phyloP scores from a whole-genome alignment of 2,888 invertebrate species.

The Drosophila robusta region DNA sequence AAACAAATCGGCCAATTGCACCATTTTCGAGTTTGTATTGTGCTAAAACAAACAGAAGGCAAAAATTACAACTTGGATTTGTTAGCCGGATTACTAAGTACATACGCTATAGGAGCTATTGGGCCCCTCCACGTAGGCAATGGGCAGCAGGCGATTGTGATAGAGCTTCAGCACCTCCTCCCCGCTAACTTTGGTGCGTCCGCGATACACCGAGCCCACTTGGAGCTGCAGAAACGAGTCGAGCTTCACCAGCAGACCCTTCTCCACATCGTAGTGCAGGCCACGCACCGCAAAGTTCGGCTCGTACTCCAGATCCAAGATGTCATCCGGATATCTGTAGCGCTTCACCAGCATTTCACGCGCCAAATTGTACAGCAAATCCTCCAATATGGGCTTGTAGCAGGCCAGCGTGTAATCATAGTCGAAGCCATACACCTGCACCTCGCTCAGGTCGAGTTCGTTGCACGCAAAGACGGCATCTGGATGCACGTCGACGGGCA shows the following conservation, averaged over 20 bases:
- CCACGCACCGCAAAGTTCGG: slow-evolving; percentile 98
- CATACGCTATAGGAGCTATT: slow-evolving; percentile 86
- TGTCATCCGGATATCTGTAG: slow-evolving; percentile 96
- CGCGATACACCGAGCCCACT: slow-evolving; percentile 96
- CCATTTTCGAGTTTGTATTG: slow-evolving; percentile 89
- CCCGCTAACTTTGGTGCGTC: slow-evolving; percentile 91
- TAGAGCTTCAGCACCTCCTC: slow-evolving; percentile 94
- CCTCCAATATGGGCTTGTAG: slow-evolving; percentile 95
- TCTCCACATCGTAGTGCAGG: slow-evolving; percentile 98
- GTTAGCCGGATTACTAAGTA: neutral
- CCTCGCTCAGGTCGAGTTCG: slow-evolving; percentile 95
- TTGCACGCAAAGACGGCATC: slow-evolving; percentile 98
- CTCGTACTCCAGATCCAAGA: slow-evolving; percentile 92
- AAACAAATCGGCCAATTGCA: slow-evolving; percentile 97
- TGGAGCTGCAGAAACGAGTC: slow-evolving; percentile 99
- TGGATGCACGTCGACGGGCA: slow-evolving; percentile 94
- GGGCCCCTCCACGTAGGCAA: slow-evolving; percentile 93
- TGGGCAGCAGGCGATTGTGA: slow-evolving; percentile 93
- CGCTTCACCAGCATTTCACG: slow-evolving; percentile 93
- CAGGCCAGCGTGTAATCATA: slow-evolving; percentile 99
- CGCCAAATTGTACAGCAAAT: slow-evolving; percentile 95
- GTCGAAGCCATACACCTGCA: slow-evolving; percentile 98
- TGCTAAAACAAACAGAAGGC: slow-evolving; percentile 52
- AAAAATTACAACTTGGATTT: slow-evolving; percentile 2
- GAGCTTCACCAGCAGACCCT: slow-evolving; percentile 95